Percentiles rank a stretch among this genome's conserved stretches.
Evolutionary conservation across 1,140 invertebrate genomes (phyloP).

Genomic region (Eupristina koningsbergeri): DNA sequence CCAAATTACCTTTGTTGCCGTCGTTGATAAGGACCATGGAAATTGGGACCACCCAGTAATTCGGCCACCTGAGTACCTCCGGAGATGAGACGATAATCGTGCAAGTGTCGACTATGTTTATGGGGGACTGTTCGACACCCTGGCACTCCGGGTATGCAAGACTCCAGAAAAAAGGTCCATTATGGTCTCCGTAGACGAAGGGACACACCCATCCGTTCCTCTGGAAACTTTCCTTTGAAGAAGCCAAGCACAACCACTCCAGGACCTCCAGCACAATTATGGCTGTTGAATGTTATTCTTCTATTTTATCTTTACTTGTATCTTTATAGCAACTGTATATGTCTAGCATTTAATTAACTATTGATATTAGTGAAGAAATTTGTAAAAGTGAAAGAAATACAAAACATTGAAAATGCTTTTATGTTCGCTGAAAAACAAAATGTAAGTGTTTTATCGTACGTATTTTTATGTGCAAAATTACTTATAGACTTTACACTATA

Average conservation of each 20-base stretch:
- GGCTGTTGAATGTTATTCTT: constrained; percentile 46
- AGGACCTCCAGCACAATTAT: constrained; percentile 60
- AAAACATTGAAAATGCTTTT: too few species aligned
- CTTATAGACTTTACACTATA: too few species aligned
- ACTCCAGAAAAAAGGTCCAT: constrained; percentile 68
- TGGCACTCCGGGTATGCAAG: constrained; percentile 53
- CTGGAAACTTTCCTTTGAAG: constrained; percentile 23
- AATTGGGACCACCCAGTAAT: constrained; percentile 55
- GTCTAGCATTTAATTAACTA: too few species aligned
- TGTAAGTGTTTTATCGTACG: too few species aligned
- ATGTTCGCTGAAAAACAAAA: too few species aligned
- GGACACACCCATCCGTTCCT: constrained; percentile 1
- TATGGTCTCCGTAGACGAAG: constrained; percentile 55
- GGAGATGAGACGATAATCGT: constrained; percentile 56
- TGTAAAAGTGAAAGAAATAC: too few species aligned
- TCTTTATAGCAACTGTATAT: neutral
- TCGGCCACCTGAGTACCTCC: constrained; percentile 60
- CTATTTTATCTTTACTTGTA: neutral
- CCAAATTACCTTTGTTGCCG: constrained; percentile 58
- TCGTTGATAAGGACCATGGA: constrained; percentile 60
- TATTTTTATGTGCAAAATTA: too few species aligned
- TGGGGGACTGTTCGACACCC: constrained; percentile 61
- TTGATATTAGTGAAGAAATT: too few species aligned
- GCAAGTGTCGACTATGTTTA: constrained; percentile 66
- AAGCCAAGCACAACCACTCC: constrained; percentile 56